Base-by-base conservation (phyloP, 2,113 vertebrate genomes). In the Saimiri boliviensis region DNA sequence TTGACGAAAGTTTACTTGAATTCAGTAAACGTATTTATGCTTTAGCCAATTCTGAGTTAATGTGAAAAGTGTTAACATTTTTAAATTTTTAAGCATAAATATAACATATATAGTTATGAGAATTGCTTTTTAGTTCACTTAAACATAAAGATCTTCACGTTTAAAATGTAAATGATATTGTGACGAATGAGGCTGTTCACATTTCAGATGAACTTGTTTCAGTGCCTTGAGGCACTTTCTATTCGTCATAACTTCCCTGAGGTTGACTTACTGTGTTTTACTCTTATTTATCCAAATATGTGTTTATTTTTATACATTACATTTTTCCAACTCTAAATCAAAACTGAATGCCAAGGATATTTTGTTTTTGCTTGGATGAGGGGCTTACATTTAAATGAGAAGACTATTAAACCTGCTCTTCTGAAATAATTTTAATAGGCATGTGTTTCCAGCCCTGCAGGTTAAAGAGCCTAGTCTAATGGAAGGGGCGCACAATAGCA, bases 1-100 rank as follows among this genome's bases (percentile, higher is more conserved):
- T 89, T 97, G 92, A 89, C 92, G 32, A 94, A 96, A 97, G 89
- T 45, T 30, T 71, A 10, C n/a, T 92, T 91, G 73, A 96, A 74
- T 90, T 94, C 47, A 17, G 52, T 71, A 47, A 52, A 23, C 19
- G 6, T 85, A 20, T 77, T 23, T 37, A 27, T 94, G 40, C 42
- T 96, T 86, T 92, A 32, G 40, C 79, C 79, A 94, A 30, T 89
- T 91, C 49, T 77, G 92, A 97, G 79, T 96, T 93, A 40, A 76
- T 95, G 66, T 58, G 40, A 93, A 77, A 89, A 76, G 21, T n/a
- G 1, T 81, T 60, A 93, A 74, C 10, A 30, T 42, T 91, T 85
- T 47, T 45, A 20, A 37, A 79, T 60, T 49, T 32, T 83, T 76
- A 90, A 95, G 40, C 21, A 63, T 63, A 49, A 94, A 71, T 85